Evolutionary conservation across 2,113 vertebrate species (phyloP).

Genomic region (Notechis scutatus): DNA sequence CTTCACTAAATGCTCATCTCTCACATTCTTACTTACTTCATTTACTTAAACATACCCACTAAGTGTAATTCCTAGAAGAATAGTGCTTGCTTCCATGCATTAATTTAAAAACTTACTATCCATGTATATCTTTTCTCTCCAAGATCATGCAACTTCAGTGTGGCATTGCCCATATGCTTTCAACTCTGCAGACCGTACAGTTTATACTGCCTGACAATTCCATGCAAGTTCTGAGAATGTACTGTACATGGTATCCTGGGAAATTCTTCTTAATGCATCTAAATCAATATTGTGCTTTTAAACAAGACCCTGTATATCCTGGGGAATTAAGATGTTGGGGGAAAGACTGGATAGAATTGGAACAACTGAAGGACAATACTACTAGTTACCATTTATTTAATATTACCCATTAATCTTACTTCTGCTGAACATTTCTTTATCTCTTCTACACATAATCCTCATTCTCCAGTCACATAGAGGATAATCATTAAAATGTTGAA

Average conservation of each 20-base stretch:
- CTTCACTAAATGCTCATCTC: neutral
- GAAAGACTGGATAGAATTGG: fast-evolving
- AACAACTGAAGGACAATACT: neutral
- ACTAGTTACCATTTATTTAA: neutral
- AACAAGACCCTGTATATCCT: slow-evolving; percentile 53
- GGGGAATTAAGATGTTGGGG: slow-evolving; percentile 1
- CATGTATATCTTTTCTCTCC: neutral
- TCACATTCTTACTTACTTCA: neutral
- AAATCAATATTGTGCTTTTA: slow-evolving; percentile 55
- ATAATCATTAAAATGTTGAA: neutral
- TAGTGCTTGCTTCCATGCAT: neutral
- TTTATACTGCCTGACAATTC: neutral
- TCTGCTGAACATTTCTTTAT: neutral
- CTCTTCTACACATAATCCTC: neutral
- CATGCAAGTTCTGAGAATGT: neutral
- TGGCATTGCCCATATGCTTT: neutral
- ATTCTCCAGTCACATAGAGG: neutral
- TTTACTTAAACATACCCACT: neutral
- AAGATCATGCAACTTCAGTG: neutral
- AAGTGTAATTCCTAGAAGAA: neutral
- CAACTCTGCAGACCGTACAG: neutral
- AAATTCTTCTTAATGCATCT: slow-evolving; percentile 29
- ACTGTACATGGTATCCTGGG: neutral
- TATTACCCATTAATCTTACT: neutral
- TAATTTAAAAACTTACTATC: neutral